Evolutionary conservation across 2,113 vertebrate genomes (phyloP), one percentile per base, ranked within the genome.

Genomic region (Silurus glanis): DNA sequence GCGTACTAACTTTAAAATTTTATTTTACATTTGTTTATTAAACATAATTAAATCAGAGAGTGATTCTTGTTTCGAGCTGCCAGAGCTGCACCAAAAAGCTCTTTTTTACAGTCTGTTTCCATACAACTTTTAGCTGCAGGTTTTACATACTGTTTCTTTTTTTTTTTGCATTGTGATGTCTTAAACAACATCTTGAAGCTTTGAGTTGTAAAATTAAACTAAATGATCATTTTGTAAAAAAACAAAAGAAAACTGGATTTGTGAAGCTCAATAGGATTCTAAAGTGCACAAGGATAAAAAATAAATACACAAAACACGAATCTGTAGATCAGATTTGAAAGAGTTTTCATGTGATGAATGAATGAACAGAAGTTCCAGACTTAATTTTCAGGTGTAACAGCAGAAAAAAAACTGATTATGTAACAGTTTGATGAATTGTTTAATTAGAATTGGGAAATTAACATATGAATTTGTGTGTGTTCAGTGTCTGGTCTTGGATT

Each of bases 401-500:
- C 69, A 72, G 45, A 16, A 71, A 45, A 1, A 45, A 5, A 28
- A 37, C 37, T 2, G 16, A 47, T 9, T 14, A 58, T 45, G 21
- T 5, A 45, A 49, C 69, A 5, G 45, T 47, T 21, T 72, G 37
- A 72, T 5, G 16, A 69, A 37, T 7, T 21, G 47, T n/a, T 75
- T n/a, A 21, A 72, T 72, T 69, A 2, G 2, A 37, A 37, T 3
- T 6, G 8, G 17, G 19, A 9, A 47, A 12, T 71, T 37, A 3
- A 64, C 3, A 10, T 55, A 14, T 61, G 62, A 7, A 12, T 25
- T 14, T 47, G 14, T 53, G 61, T 28, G 6, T 67, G 25, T n/a
- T 28, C 81, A 97, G 96, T 97, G 69, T 97, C 96, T 45, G 96
- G 96, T 53, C 91, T 97, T 6, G 96, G 96, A 75, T 97, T 97